Evolutionary conservation across 1,140 invertebrate species (phyloP).

Genomic region (Dendrolimus kikuchii): DNA sequence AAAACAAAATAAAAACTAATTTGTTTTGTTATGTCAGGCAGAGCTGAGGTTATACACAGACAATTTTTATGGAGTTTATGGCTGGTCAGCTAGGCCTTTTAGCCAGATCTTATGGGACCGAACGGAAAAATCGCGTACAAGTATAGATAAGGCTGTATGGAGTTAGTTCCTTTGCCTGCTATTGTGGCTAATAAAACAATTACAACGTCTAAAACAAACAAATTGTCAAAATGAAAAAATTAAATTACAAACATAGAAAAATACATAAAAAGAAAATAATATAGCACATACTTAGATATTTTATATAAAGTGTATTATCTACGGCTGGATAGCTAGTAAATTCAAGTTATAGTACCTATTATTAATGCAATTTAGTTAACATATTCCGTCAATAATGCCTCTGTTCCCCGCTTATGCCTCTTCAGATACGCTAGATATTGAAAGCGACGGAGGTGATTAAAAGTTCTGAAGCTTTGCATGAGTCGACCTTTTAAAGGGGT

Average conservation of each 20-base stretch:
- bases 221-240: too few species aligned
- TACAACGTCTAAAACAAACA: too few species aligned
- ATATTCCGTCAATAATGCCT: not conserved
- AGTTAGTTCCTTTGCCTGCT: too few species aligned
- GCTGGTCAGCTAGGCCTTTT: not conserved
- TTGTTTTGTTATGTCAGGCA: not conserved
- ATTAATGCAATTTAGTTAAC: not conserved
- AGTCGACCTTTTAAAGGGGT: constrained; percentile 1
- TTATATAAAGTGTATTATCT: not conserved
- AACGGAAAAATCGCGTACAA: too few species aligned
- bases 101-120: not conserved
- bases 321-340: not conserved
- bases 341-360: not conserved
- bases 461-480: not conserved
- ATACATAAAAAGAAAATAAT: too few species aligned
- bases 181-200: too few species aligned
- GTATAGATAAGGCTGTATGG: too few species aligned
- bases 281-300: too few species aligned
- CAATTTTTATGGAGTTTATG: not conserved
- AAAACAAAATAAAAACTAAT: constrained; percentile 3
- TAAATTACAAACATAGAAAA: too few species aligned
- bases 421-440: not conserved
- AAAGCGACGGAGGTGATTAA: not conserved
- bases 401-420: constrained; percentile 4
- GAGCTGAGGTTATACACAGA: not conserved